Conservation (phyloP, 23 tunicate genomes). For the Trididemnum miniatum region DNA sequence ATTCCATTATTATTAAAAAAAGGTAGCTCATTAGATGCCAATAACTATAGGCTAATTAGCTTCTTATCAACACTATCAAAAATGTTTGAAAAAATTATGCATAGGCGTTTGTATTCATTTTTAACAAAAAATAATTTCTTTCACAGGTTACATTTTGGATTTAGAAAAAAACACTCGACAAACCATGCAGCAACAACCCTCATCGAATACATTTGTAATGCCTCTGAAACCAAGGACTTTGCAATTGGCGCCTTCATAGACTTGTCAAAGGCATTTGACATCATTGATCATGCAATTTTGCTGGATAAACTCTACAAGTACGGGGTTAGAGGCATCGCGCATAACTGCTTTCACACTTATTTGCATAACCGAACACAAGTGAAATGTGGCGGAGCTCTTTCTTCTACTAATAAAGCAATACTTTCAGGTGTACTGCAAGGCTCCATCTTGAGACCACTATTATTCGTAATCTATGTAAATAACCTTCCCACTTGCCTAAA, state of each 20-base stretch:
- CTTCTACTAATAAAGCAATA: neutral
- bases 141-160: neutral
- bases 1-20: constrained; percentile 19
- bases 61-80: neutral
- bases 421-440: constrained; percentile 22
- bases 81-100: constrained; percentile 18
- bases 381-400: constrained; percentile 1
- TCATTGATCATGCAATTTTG: constrained; percentile 18
- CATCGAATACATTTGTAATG: neutral
- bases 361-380: neutral
- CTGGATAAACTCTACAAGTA: constrained; percentile 14
- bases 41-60: constrained; percentile 29
- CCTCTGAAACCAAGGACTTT: neutral
- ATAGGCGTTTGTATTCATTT: neutral
- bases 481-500: constrained; percentile 10
- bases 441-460: constrained; percentile 11
- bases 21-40: neutral
- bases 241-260: constrained; percentile 26
- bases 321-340: constrained; percentile 28
- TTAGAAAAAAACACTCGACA: neutral
- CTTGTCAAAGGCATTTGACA: constrained; percentile 34
- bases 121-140: neutral
- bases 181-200: neutral
- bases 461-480: constrained; percentile 19
- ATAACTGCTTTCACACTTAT: constrained; percentile 18